Evolutionary conservation across 1,140 invertebrate species (phyloP).

Genomic region (Formica exsecta): DNA sequence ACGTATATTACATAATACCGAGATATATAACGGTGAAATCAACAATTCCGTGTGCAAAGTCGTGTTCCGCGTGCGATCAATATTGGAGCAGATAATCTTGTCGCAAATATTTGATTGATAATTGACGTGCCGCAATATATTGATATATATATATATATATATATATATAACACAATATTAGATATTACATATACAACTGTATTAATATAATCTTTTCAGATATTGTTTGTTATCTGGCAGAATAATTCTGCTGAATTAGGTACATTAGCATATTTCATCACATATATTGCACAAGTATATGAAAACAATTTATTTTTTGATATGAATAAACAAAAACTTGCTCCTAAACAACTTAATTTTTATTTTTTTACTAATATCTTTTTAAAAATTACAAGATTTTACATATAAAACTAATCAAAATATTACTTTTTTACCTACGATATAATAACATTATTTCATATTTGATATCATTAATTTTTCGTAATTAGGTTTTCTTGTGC

Average conservation of each 20-base stretch:
- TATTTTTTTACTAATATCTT: neutral
- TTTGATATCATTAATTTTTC: neutral
- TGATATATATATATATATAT: neutral
- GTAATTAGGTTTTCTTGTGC: neutral
- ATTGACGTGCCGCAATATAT: too few relatives aligned
- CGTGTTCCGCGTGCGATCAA: too few relatives aligned
- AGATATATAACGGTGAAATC: too few relatives aligned
- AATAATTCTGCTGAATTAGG: slow-evolving; percentile 44
- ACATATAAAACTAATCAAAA: neutral
- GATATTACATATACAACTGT: slow-evolving; percentile 18
- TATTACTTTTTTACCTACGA: neutral
- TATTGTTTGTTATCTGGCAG: slow-evolving; percentile 9
- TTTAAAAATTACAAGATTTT: neutral
- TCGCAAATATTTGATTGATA: too few relatives aligned
- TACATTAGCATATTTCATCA: slow-evolving; percentile 44
- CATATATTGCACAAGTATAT: slow-evolving; percentile 23
- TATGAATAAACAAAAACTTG: neutral
- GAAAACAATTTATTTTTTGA: neutral
- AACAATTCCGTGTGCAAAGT: too few relatives aligned
- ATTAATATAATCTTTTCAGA: slow-evolving; percentile 26
- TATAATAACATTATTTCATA: neutral
- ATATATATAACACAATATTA: slow-evolving; percentile 17
- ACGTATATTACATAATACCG: too few relatives aligned
- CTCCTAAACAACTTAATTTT: neutral
- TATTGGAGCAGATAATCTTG: too few relatives aligned